Percentiles rank a stretch among this genome's conserved stretches.
Evolutionary conservation across 2,113 vertebrate genomes (phyloP).

Genomic region (Nerophis lumbriciformis): DNA sequence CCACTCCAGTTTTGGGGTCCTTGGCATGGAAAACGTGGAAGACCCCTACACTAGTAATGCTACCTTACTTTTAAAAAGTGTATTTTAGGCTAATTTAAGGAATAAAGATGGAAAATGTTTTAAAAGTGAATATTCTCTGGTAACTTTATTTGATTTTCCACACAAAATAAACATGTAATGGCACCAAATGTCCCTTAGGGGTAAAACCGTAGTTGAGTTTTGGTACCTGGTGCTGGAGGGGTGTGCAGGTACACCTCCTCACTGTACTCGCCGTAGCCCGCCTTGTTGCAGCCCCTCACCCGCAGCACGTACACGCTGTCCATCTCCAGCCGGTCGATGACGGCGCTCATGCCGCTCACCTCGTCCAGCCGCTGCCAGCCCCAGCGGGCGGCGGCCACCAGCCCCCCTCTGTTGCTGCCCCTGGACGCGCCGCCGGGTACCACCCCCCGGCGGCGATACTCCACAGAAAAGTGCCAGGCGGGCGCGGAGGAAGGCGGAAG

Average conservation of each 20-base stretch:
- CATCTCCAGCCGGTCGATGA: conserved; percentile 86
- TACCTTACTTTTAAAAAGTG: too few relatives aligned
- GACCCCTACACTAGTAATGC: too few relatives aligned
- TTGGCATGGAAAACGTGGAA: too few relatives aligned
- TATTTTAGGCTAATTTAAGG: background rate
- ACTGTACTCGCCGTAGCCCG: conserved; percentile 89
- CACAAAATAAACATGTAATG: background rate
- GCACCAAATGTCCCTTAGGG: too few relatives aligned
- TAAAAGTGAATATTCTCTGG: too few relatives aligned
- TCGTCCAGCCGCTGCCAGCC: conserved; percentile 90
- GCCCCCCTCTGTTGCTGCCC: conserved; percentile 74
- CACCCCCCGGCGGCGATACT: conserved; percentile 85
- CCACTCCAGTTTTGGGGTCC: too few relatives aligned
- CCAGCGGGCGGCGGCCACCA: conserved; percentile 83
- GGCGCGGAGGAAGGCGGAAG: conserved; percentile 84
- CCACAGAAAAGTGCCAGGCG: conserved; percentile 90
- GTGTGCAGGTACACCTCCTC: conserved; percentile 96
- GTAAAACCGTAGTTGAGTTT: too few relatives aligned
- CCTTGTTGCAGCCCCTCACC: conserved; percentile 91
- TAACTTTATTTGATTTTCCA: background rate
- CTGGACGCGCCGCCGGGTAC: conserved; percentile 67
- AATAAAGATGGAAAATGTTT: background rate
- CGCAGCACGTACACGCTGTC: conserved; percentile 89
- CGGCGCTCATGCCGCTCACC: conserved; percentile 81
- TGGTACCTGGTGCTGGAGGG: conserved; percentile 83